Evolutionary conservation across 1,140 invertebrate genomes (phyloP).

Genomic region (Hylaeus anthracinus): DNA sequence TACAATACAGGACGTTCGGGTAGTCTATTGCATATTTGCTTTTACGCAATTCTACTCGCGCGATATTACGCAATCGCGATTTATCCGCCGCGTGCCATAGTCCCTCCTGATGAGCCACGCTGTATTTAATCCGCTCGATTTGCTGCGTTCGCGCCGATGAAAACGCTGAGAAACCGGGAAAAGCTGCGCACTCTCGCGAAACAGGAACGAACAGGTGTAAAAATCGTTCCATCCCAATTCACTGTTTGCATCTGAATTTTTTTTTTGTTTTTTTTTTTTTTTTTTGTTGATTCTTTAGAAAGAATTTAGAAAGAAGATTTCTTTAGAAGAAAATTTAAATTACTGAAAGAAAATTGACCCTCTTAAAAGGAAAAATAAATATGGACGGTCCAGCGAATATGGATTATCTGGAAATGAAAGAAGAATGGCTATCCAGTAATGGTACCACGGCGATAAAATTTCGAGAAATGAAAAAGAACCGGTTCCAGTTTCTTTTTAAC

Average conservation of each 20-base stretch:
- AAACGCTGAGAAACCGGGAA: slow-evolving; percentile 18
- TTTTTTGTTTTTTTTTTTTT: no score
- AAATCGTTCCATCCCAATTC: no score
- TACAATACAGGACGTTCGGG: slow-evolving; percentile 69
- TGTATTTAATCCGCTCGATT: slow-evolving; percentile 61
- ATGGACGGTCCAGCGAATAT: no score
- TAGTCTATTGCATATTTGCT: slow-evolving; percentile 75
- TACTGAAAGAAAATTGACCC: no score
- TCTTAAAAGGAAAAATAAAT: no score
- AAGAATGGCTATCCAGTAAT: no score
- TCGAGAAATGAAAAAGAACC: slow-evolving; percentile 12
- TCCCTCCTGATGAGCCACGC: slow-evolving; percentile 41
- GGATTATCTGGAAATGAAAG: no score
- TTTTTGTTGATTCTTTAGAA: no score
- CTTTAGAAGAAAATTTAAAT: no score
- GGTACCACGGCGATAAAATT: slow-evolving; percentile 24
- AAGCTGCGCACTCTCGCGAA: background rate
- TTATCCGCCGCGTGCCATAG: slow-evolving; percentile 53
- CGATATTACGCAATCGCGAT: slow-evolving; percentile 75
- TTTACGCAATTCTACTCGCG: slow-evolving; percentile 71
- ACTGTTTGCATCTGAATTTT: no score
- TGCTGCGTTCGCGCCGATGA: slow-evolving; percentile 38
- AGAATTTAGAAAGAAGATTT: no score
- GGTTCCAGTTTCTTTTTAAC: slow-evolving; percentile 42
- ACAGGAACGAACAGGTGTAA: background rate